Evolutionary conservation across 2,797 vertebrate species (phyloP).

Genomic region (Scleropages formosus): DNA sequence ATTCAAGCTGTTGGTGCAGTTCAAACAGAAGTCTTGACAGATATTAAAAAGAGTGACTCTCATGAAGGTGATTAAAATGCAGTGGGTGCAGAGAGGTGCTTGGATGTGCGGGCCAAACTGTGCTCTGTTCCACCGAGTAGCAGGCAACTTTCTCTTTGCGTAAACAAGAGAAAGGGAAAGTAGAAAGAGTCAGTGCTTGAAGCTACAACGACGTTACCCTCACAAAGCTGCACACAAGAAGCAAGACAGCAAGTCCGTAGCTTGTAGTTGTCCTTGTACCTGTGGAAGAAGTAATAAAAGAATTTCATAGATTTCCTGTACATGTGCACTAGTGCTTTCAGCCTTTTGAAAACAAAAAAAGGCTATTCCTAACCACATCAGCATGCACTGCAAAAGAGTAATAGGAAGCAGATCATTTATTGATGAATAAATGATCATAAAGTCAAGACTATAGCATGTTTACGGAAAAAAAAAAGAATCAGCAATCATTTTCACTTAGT

Average conservation of each 20-base stretch:
- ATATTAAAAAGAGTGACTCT: constrained; percentile 69
- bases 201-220: constrained; percentile 90
- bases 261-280: constrained; percentile 90
- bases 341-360: too few species aligned
- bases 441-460: too few species aligned
- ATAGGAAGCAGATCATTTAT: too few species aligned
- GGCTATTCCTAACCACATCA: too few species aligned
- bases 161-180: constrained; percentile 83
- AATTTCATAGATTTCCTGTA: constrained; percentile 62
- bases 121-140: constrained; percentile 80
- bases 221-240: constrained; percentile 83
- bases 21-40: neutral
- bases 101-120: constrained; percentile 78
- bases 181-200: constrained; percentile 84
- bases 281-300: constrained; percentile 79
- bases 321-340: too few species aligned
- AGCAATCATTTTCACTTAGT: too few species aligned
- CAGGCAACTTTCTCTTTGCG: constrained; percentile 86
- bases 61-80: constrained; percentile 80
- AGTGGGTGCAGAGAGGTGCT: constrained; percentile 78
- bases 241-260: constrained; percentile 85
- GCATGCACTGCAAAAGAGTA: too few species aligned
- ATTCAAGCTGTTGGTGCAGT: neutral
- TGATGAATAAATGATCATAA: too few species aligned
- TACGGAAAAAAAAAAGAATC: too few species aligned